Evolutionary conservation across 2,797 vertebrate species (phyloP).

Genomic region (Lithobates pipiens): DNA sequence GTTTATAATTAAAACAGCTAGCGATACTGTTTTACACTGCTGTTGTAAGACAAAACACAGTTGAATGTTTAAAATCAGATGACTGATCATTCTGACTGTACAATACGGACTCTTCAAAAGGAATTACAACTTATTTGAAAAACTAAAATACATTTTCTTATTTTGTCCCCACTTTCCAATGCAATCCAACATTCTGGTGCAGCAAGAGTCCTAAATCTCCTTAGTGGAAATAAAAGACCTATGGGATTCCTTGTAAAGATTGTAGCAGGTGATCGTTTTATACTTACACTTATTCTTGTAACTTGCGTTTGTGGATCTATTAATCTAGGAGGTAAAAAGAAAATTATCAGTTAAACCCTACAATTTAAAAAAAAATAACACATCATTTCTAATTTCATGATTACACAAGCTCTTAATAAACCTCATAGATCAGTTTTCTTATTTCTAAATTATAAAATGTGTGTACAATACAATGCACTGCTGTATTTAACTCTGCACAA

Average conservation of each 20-base stretch:
- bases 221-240: background rate
- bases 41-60: no score
- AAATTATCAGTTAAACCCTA: background rate
- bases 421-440: background rate
- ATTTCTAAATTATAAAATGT: background rate
- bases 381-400: background rate
- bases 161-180: no score
- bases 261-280: background rate
- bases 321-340: conserved; percentile 78
- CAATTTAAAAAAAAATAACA: background rate
- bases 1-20: background rate
- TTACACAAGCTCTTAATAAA: background rate
- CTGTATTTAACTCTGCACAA: no score
- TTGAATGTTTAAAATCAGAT: background rate
- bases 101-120: no score
- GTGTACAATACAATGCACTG: no score
- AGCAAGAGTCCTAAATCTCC: background rate
- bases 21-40: background rate
- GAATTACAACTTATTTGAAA: no score
- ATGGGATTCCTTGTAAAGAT: background rate
- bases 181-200: background rate
- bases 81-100: background rate
- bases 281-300: conserved; percentile 91
- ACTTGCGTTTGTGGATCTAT: conserved; percentile 99
- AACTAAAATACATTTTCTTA: no score